These are phyloP conservation scores for Pseudomugil tenellus DNA, from an alignment of 2,797 vertebrate genomes.

Conservation along the genomic window DNA sequence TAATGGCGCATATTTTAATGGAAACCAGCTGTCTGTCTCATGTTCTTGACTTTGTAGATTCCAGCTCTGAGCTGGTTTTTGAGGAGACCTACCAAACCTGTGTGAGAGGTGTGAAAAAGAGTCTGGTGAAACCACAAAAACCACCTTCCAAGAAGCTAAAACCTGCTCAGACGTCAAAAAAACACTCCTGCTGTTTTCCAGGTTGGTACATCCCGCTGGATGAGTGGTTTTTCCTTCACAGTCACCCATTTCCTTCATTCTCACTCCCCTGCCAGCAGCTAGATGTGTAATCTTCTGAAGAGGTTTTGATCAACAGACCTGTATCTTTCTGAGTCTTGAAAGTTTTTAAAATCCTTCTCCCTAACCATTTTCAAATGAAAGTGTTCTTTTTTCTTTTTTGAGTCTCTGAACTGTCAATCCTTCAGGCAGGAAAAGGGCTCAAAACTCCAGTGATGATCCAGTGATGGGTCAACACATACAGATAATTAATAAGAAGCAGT, in stretches of 20 bases:
- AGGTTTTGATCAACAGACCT: not conserved
- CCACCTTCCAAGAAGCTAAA: conserved; percentile 86
- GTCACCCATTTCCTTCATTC: not conserved
- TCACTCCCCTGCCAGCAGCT: not conserved
- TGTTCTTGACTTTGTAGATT: conserved; percentile 73
- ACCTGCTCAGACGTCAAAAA: conserved; percentile 85
- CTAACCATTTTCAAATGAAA: not conserved
- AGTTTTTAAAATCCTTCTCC: not conserved
- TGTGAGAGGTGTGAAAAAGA: conserved; percentile 86
- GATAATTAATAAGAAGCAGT: not conserved
- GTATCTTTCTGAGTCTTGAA: not conserved
- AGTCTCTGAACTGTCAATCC: not conserved
- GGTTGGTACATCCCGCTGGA: conserved; percentile 76
- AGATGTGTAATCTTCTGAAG: not conserved
- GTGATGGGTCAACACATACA: not conserved
- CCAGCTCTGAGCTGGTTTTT: conserved; percentile 89
- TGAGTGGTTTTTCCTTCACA: too few relatives aligned
- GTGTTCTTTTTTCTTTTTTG: not conserved
- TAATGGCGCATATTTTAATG: not conserved
- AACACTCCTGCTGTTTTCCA: conserved; percentile 92
- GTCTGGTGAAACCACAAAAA: conserved; percentile 85
- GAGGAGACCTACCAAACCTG: conserved; percentile 92
- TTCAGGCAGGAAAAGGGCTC: not conserved
- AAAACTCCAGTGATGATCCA: not conserved
- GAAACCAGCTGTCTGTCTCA: not conserved